These are phyloP conservation scores for Harpagus bidentatus DNA, from an alignment of 2,113 vertebrate genomes.

Conservation along the genomic window DNA sequence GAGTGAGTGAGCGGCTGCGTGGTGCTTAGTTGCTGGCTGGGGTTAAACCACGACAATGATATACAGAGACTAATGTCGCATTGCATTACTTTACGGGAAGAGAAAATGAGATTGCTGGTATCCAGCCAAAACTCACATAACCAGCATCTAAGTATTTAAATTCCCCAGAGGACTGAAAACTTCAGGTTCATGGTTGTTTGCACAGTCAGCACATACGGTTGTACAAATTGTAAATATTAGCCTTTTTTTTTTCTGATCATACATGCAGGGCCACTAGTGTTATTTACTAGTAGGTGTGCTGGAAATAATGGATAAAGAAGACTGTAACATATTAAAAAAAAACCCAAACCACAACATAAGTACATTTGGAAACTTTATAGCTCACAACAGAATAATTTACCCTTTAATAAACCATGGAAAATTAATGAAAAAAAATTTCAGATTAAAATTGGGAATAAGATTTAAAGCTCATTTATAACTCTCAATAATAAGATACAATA, in stretches of 20 bases:
- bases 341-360: fast-evolving
- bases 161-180: neutral
- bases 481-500: neutral
- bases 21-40: too few species aligned
- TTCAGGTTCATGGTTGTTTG: neutral
- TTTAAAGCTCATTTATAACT: neutral
- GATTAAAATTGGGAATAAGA: neutral
- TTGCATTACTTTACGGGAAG: neutral
- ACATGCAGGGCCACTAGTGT: neutral
- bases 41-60: neutral
- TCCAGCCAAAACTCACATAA: neutral
- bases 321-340: neutral
- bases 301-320: neutral
- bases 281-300: neutral
- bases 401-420: neutral
- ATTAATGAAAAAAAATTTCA: neutral
- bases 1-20: too few species aligned
- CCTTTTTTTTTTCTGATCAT: neutral
- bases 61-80: neutral
- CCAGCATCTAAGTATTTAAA: neutral
- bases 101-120: neutral
- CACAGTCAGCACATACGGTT: neutral
- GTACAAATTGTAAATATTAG: neutral
- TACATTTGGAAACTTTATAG: neutral
- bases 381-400: neutral